These are phyloP conservation scores for Formicarius rufipectus DNA, from an alignment of 2,113 vertebrate genomes.

Conservation along the genomic window DNA sequence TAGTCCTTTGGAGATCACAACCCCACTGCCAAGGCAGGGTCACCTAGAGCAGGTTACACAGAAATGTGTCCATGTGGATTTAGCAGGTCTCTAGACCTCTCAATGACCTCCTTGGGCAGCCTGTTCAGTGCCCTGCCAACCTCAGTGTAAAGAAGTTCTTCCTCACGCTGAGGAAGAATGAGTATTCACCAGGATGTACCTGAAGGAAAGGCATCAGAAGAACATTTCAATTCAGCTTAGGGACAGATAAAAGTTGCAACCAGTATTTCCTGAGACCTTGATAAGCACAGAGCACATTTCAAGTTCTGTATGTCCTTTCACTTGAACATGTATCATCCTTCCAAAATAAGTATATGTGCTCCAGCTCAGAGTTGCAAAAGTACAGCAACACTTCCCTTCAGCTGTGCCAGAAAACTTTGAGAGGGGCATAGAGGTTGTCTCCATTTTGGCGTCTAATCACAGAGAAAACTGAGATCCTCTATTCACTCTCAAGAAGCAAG, in stretches of 20 bases:
- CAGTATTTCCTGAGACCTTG: not conserved
- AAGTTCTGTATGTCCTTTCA: not conserved
- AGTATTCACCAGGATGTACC: not conserved
- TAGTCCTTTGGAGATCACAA: no score
- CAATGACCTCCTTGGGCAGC: not conserved
- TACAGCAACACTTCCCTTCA: not conserved
- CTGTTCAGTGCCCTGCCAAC: not conserved
- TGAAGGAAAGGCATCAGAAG: not conserved
- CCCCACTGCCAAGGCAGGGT: not conserved
- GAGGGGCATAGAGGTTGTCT: not conserved
- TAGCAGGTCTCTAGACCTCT: not conserved
- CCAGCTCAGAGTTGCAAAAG: not conserved
- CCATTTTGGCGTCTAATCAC: not conserved
- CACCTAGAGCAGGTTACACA: not conserved
- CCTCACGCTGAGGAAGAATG: not conserved
- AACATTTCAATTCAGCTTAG: not conserved
- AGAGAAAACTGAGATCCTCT: constrained; percentile 18
- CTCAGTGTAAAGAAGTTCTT: not conserved
- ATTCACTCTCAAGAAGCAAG: constrained; percentile 30
- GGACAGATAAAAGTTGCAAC: not conserved
- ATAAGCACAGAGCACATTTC: not conserved
- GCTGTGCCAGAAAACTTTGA: not conserved
- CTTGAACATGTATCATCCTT: not conserved
- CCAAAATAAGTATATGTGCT: not conserved
- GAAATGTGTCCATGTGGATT: not conserved